Base-by-base conservation (phyloP, 2,888 invertebrate species). In the Machimus atricapillus region DNA sequence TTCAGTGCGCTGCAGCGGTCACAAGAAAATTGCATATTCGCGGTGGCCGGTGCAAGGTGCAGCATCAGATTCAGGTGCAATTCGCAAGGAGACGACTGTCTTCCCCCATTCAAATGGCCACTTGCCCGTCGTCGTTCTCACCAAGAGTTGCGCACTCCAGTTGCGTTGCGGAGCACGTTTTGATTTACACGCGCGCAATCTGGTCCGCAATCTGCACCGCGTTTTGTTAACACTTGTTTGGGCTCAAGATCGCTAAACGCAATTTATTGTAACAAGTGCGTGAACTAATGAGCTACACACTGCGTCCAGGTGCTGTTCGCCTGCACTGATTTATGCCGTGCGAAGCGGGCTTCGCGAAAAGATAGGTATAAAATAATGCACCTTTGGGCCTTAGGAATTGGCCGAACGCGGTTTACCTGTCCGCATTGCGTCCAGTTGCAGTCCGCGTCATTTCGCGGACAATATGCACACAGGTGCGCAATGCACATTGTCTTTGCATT, bases 211-310 rank as follows among this genome's bases (percentile, higher is more conserved):
- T 85, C 85, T 85, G 85, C 85, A 31, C 73, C 27, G 85, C 85
- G 46, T 74, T 85, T 85, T 85, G 85, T 85, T 85, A 85, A 85
- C 85, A 85, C 85, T 74, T 85, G 85, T 85, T 85, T 74, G 74
- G 74, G 43, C 85, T 85, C 74, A 74, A 86, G 86, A 77, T 77
- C 86, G 52, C 56, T 76, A 77, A 86, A 86, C 77, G 74, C 86
- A 86, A 86, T 86, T 86, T 86, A 86, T 86, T 79, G 86, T 86
- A 86, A 86, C 81, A 86, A 86, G 86, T 86, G 86, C 79, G 86
- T 86, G 86, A 46, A 79, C 86, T 86, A 86, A 86, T 86, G 81
- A 79, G 58, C 66, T 81, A 81, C 79, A 86, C 74, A 73, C 8
- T n/a, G 27, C 74, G 74, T 74, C 85, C 74, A 85, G 74, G 34